A percentile compares a stretch with the other conserved stretches of the same genome.
phyloP scores from a whole-genome alignment of 30 jellyfish, hydroid and myxozoan species.

The Sanderia malayensis region DNA sequence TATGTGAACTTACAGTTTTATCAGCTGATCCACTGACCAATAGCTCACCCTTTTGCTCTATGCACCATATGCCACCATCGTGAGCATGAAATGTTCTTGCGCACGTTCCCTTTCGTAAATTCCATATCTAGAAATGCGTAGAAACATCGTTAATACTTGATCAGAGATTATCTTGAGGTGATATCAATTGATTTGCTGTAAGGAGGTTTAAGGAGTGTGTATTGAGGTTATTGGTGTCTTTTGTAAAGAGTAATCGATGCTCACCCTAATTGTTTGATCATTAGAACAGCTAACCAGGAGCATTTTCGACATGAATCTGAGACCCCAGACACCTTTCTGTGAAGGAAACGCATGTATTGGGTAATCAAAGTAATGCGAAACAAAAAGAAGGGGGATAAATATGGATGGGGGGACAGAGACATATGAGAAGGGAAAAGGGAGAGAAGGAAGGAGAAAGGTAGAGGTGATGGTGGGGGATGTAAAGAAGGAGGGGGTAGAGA shows the following conservation, averaged over 20 bases:
- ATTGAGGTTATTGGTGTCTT: too few species aligned
- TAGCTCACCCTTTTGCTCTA: conserved; percentile 39
- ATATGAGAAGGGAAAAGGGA: not conserved
- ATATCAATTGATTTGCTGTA: too few species aligned
- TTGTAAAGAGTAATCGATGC: too few species aligned
- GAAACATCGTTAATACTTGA: too few species aligned
- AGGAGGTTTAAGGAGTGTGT: too few species aligned
- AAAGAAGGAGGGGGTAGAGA: too few species aligned
- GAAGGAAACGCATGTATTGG: not conserved
- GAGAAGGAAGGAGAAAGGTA: not conserved
- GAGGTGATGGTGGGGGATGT: too few species aligned
- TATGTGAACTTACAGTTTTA: conserved; percentile 31
- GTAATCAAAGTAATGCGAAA: not conserved
- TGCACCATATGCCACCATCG: conserved; percentile 61
- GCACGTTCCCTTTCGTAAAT: conserved; percentile 41
- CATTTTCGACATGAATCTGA: conserved; percentile 48
- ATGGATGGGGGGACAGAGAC: not conserved
- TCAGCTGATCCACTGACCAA: conserved; percentile 65
- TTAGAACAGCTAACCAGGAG: conserved; percentile 52
- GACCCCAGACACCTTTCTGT: conserved; percentile 64
- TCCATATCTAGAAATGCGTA: conserved; percentile 40
- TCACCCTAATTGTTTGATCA: conserved; percentile 54
- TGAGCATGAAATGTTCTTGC: conserved; percentile 60
- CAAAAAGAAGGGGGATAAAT: not conserved
- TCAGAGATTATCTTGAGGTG: too few species aligned